Conservation (phyloP, 35 echinoderm and acorn worm species). For the Apostichopus californicus region DNA sequence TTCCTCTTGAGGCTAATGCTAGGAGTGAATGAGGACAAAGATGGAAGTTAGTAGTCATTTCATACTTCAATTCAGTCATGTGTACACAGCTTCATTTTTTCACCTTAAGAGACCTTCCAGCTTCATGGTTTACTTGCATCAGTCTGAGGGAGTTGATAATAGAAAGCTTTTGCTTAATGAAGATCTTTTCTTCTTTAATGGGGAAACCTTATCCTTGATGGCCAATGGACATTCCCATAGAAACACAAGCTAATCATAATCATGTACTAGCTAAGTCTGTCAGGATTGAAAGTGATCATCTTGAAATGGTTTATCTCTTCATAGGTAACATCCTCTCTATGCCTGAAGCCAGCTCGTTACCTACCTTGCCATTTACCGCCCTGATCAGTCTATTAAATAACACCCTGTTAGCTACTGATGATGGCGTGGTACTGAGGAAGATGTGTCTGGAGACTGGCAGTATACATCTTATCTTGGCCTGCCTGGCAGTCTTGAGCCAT, state of each 20-base stretch:
- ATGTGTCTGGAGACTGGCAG: conserved; percentile 95
- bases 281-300: not conserved
- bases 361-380: conserved; percentile 93
- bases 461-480: conserved; percentile 88
- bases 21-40: conserved; percentile 95
- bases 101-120: not conserved
- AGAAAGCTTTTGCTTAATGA: no score
- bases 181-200: no score
- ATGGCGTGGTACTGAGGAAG: conserved; percentile 88
- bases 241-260: no score
- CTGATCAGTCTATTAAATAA: conserved; percentile 92
- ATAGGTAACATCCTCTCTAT: conserved; percentile 89
- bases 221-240: no score
- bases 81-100: not conserved
- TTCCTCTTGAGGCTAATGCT: conserved; percentile 83
- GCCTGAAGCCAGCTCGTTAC: conserved; percentile 72
- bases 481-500: conserved; percentile 90
- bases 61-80: not conserved
- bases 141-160: no score
- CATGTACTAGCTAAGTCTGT: not conserved
- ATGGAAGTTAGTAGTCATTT: conserved; percentile 76
- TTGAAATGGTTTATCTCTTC: not conserved
- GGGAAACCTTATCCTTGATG: no score
- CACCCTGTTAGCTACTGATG: conserved; percentile 95
- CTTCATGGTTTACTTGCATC: no score